Evolutionary conservation across 2,113 vertebrate species (phyloP), one percentile per base, ranked within the genome.

Genomic region (Callithrix jacchus): DNA sequence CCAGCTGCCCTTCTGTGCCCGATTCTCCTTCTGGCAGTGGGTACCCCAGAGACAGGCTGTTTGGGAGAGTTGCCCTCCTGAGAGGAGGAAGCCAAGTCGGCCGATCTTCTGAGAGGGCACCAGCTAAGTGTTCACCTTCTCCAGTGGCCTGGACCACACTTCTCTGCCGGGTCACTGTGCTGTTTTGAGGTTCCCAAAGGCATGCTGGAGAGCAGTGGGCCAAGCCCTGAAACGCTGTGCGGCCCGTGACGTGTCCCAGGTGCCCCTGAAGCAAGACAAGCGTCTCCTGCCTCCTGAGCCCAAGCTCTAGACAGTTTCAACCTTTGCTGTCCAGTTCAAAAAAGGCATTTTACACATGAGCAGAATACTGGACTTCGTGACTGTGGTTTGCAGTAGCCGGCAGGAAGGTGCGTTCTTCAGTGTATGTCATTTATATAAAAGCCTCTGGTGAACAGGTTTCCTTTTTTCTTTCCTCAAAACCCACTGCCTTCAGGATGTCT

Each of bases 361-460:
- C 81, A 11, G 74, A 37, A 61, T 5, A 9, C 21, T 37, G 52
- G 47, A 8, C 12, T 3, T 1, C 4, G 20, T 2, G 77, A 9
- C 30, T 35, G 25, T 0, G 16, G 37, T 20, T n/a, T 45, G 70
- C 3, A 45, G 42, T 1, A 5, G 2, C 37, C 0, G 32, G 77
- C 14, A 11, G 1, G 0, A 23, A 11, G 0, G 11, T 8, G 32
- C 37, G 5, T 11, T 42, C 6, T 17, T 40, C 25, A 7, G 49
- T 4, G 11, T 17, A 1, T 27, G 21, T 6, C 37, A 58, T 45
- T 58, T 23, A 52, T 1, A 25, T 8, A 11, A 47, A 30, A 40
- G 47, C 40, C 68, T 35, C 10, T 2, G 27, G 32, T 8, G 17
- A 82, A 32, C 12, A 23, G 70, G 2, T 0, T 68, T 68, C 42